Conservation (phyloP, 37 sponge, comb jelly and placozoan genomes). For the Bolinopsis microptera region DNA sequence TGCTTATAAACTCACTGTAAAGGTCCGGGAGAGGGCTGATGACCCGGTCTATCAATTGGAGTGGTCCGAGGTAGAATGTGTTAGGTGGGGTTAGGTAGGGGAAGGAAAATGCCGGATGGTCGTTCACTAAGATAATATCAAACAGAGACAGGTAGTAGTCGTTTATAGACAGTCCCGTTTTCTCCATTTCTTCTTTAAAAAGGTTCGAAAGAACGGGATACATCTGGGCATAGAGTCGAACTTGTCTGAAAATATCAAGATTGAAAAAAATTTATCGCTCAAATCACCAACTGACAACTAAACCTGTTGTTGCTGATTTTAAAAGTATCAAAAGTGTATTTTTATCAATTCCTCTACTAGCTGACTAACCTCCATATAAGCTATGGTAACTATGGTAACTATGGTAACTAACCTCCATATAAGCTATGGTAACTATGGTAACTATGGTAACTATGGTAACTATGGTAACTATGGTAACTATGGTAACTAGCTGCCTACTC, state of each 20-base stretch:
- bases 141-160: background rate
- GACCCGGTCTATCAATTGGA: background rate
- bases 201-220: background rate
- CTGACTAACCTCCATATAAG: no score
- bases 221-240: background rate
- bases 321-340: no score
- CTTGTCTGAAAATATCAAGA: background rate
- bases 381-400: no score
- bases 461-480: no score
- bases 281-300: background rate
- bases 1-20: background rate
- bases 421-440: no score
- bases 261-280: background rate
- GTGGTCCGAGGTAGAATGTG: conserved; percentile 27
- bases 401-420: no score
- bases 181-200: background rate
- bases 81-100: conserved; percentile 24
- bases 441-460: no score
- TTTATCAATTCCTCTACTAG: no score
- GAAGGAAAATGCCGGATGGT: conserved; percentile 53
- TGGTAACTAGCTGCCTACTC: no score
- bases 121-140: conserved; percentile 5
- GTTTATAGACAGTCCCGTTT: background rate
- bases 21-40: background rate
- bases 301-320: background rate